Evolutionary conservation across 1,140 invertebrate species (phyloP).

Genomic region (Bombus ignitus): DNA sequence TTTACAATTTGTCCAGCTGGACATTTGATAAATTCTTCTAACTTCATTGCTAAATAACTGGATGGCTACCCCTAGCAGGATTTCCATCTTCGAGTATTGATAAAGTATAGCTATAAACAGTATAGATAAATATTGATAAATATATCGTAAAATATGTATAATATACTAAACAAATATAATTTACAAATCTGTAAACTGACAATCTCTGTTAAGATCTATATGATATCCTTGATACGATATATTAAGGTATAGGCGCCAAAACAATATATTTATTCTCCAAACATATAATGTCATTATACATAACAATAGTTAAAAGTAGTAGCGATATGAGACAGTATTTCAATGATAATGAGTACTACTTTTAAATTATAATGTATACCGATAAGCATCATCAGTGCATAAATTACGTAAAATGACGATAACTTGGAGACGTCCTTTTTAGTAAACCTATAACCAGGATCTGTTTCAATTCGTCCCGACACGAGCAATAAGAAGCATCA

Average conservation of each 20-base stretch:
- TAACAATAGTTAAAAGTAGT: background rate
- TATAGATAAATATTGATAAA: too few species aligned
- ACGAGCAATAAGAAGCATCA: background rate
- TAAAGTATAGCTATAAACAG: too few species aligned
- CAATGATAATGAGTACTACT: fast-evolving
- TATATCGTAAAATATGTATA: too few species aligned
- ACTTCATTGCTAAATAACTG: too few species aligned
- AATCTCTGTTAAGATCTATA: too few species aligned
- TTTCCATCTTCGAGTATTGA: too few species aligned
- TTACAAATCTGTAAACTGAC: too few species aligned
- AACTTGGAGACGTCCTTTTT: too few species aligned
- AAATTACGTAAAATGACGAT: background rate
- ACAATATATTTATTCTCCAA: fast-evolving
- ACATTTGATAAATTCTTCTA: too few species aligned
- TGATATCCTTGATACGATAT: fast-evolving
- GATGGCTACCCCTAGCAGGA: too few species aligned
- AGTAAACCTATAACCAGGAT: fast-evolving
- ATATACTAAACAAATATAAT: too few species aligned
- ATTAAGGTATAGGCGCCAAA: fast-evolving
- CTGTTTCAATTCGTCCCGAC: fast-evolving
- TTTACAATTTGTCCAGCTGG: too few species aligned
- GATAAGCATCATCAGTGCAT: background rate
- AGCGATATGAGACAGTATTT: fast-evolving
- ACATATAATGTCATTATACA: fast-evolving
- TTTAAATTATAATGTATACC: background rate